Conservation (phyloP, 1,140 invertebrate species). For the Sweltsa coloradensis region DNA sequence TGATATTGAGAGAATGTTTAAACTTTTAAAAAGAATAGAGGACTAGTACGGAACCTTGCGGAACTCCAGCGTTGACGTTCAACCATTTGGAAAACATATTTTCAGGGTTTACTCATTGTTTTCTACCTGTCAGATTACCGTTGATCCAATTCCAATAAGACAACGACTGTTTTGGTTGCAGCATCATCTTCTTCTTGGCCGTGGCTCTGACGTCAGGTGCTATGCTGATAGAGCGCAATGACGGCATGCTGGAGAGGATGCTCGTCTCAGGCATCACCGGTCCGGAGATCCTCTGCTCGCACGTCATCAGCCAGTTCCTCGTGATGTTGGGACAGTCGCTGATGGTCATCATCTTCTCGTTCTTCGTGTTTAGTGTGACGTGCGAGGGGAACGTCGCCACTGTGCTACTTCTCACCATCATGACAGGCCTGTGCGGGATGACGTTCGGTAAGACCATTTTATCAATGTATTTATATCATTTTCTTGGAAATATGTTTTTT, state of each 20-base stretch:
- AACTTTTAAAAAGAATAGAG: no score
- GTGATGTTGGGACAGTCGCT: constrained; percentile 76
- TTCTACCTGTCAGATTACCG: no score
- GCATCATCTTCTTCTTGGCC: constrained; percentile 89
- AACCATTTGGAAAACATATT: no score
- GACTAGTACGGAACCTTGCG: no score
- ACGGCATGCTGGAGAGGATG: constrained; percentile 78
- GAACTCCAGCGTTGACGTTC: no score
- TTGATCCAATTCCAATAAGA: no score
- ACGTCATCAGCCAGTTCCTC: constrained; percentile 76
- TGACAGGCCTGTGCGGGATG: constrained; percentile 44
- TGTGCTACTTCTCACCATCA: constrained; percentile 36
- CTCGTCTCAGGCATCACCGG: constrained; percentile 52
- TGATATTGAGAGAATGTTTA: no score
- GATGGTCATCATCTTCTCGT: constrained; percentile 68
- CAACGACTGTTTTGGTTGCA: constrained; percentile 35
- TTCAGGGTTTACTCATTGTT: no score
- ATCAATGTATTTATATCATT: no score
- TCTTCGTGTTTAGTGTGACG: constrained; percentile 36
- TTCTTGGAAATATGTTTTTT: no score
- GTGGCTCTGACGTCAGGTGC: constrained; percentile 83
- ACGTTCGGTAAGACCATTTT: constrained; percentile 30
- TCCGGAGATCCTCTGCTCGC: constrained; percentile 65
- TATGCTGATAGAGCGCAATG: constrained; percentile 80
- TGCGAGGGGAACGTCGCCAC: constrained; percentile 33